Base-by-base conservation (phyloP, 2,888 invertebrate genomes). In the Mellilla xanthometata region DNA sequence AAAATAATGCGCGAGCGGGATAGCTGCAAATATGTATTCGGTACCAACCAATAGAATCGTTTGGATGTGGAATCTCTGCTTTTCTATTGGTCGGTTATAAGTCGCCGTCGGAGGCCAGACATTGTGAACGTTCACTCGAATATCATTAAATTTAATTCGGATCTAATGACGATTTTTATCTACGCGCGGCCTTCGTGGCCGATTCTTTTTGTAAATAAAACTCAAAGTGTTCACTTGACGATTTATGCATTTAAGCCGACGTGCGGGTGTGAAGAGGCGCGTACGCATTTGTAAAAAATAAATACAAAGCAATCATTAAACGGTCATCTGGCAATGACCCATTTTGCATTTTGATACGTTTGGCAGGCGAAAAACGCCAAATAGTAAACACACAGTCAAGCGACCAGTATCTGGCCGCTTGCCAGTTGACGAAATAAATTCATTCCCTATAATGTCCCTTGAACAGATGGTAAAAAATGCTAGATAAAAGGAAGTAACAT, bases 81-180 rank as follows among this genome's bases (percentile, higher is more conserved):
- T 3, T 24, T 8, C 24, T 8, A 24, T 24, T 24, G 24, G 7
- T 24, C n/a, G 24, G 3, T 8, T 24, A 24, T 7, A n/a, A n/a
- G n/a, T n/a, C n/a, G n/a, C n/a, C 29, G 19, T 12, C 40, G 19
- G 15, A 9, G 28, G 28, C 2, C 11, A 24, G 11, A 3, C 28
- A 77, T 79, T 81, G 83, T 85, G 76, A 83, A 84, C 82, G 81
- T 84, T 79, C 83, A 82, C 87, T 87, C 87, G 87, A 87, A 88
- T 86, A 87, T 83, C 80, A 76, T 77, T 76, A 70, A 72, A 73
- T 76, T 71, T 71, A 72, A 72, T 77, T 80, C 76, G 76, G 72
- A 76, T 72, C 68, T 70, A 66, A 71, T 66, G 67, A 68, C 62
- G 67, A 72, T 76, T 75, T 75, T 59, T 62, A 58, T 62, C 66